These are phyloP conservation scores for Brachyopa scutellaris DNA, from an alignment of 2,888 invertebrate genomes.

Conservation along the genomic window DNA sequence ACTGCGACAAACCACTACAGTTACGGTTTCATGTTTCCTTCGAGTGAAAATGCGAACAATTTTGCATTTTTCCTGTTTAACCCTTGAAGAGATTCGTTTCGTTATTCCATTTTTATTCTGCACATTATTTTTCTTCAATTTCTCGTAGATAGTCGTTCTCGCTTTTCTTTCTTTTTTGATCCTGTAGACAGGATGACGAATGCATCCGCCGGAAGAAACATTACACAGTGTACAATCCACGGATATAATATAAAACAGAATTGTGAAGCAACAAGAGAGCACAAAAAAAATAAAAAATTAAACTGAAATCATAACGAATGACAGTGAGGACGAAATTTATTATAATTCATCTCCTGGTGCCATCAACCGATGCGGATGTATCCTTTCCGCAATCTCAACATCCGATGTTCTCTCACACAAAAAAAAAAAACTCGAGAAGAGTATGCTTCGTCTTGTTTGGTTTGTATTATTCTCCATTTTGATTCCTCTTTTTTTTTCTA, in stretches of 20 bases:
- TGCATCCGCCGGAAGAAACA: constrained; percentile 72
- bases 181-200: constrained; percentile 59
- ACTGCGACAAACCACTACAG: neutral
- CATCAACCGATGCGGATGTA: constrained; percentile 71
- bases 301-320: constrained; percentile 72
- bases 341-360: constrained; percentile 72
- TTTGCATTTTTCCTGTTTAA: constrained; percentile 17
- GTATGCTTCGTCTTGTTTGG: constrained; percentile 35
- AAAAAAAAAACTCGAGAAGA: constrained; percentile 18
- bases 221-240: constrained; percentile 65
- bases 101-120: constrained; percentile 15
- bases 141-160: no score
- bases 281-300: constrained; percentile 25
- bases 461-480: constrained; percentile 20
- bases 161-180: neutral
- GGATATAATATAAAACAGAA: constrained; percentile 63
- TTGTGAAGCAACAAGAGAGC: constrained; percentile 40
- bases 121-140: constrained; percentile 37
- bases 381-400: constrained; percentile 70
- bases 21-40: constrained; percentile 6
- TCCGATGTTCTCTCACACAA: constrained; percentile 52
- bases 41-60: neutral
- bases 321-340: constrained; percentile 68
- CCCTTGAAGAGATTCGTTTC: constrained; percentile 28
- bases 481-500: no score